These are phyloP conservation scores for Jordanella pulchra DNA, from an alignment of 2,797 vertebrate genomes.

Conservation along the genomic window DNA sequence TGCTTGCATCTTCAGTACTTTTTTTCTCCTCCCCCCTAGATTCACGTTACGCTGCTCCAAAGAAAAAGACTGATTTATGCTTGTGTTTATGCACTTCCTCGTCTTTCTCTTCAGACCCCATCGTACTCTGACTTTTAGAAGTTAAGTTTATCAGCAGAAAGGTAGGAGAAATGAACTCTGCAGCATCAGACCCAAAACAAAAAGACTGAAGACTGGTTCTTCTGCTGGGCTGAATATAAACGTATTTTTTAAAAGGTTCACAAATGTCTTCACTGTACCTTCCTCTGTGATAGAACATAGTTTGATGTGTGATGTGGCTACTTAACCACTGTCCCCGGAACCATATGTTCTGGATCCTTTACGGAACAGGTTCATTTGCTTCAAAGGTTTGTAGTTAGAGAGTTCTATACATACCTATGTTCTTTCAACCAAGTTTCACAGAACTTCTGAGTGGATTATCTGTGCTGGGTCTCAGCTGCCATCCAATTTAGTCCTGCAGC, in stretches of 20 bases:
- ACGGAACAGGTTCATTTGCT: background rate
- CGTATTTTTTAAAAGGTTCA: no score
- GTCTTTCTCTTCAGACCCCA: background rate
- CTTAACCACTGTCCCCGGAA: slow-evolving; percentile 20
- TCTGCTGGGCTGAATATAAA: no score
- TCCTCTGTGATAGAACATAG: background rate
- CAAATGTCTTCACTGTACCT: background rate
- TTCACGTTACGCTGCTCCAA: no score
- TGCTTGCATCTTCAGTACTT: no score
- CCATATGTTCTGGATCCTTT: slow-evolving; percentile 19
- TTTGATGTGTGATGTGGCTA: background rate
- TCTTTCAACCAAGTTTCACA: background rate
- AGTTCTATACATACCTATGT: background rate
- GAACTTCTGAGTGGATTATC: background rate
- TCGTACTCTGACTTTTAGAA: background rate
- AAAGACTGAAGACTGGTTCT: no score
- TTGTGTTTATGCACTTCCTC: background rate
- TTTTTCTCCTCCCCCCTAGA: no score
- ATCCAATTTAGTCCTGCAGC: background rate
- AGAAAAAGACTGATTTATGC: no score
- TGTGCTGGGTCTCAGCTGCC: no score
- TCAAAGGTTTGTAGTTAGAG: background rate
- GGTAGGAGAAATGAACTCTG: no score
- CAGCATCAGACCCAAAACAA: no score
- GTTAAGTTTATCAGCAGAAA: background rate